Percentiles rank a stretch among this genome's conserved stretches.
Evolutionary conservation across 2,797 vertebrate genomes (phyloP).

Genomic region (Enteromius treurensis): DNA sequence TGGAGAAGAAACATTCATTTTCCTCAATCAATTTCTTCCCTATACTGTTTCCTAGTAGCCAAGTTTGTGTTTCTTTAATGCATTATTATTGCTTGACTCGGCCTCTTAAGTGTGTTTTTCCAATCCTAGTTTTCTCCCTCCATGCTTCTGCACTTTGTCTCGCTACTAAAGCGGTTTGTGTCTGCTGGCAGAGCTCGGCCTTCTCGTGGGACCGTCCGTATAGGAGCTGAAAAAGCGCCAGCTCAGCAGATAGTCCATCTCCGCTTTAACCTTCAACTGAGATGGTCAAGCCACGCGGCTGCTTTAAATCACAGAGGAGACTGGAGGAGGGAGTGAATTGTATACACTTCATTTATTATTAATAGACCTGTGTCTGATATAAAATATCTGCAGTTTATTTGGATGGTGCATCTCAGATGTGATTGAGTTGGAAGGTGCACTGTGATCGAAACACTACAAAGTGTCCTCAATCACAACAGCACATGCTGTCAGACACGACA

Average conservation of each 20-base stretch:
- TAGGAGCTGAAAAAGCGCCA: constrained; percentile 60
- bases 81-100: not conserved
- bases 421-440: constrained; percentile 1
- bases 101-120: not conserved
- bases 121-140: not conserved
- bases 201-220: constrained; percentile 49
- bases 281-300: constrained; percentile 39
- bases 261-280: constrained; percentile 68
- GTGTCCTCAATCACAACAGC: not conserved
- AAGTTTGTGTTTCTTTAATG: constrained; percentile 6
- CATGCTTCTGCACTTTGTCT: not conserved
- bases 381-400: not conserved
- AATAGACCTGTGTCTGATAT: not conserved
- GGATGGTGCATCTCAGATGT: constrained; percentile 13
- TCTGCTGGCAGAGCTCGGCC: constrained; percentile 33
- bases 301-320: constrained; percentile 30
- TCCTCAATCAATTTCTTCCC: not conserved
- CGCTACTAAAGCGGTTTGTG: constrained; percentile 35
- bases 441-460: not conserved
- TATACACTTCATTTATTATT: constrained; percentile 39
- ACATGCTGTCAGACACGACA: not conserved
- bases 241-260: constrained; percentile 67
- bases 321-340: constrained; percentile 3
- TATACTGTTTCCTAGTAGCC: not conserved
- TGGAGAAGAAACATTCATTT: not conserved